phyloP scores from a whole-genome alignment of 2,797 vertebrate genomes.

The Cynopterus sphinx region DNA sequence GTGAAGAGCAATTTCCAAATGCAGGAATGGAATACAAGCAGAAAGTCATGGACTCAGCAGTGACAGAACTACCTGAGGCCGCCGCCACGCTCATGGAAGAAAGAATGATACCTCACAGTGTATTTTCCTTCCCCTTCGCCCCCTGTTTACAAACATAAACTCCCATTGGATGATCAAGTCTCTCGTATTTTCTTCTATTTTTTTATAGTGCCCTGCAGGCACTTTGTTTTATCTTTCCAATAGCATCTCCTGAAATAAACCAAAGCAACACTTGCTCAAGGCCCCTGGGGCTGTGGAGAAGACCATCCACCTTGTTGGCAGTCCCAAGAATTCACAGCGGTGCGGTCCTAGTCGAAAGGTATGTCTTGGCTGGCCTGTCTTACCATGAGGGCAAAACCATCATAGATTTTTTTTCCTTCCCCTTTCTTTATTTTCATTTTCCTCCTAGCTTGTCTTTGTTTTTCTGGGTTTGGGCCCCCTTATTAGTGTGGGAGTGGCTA shows the following conservation, averaged over 20 bases:
- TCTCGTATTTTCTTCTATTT: slow-evolving; percentile 81
- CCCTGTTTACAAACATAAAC: slow-evolving; percentile 77
- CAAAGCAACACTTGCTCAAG: slow-evolving; percentile 88
- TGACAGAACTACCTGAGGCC: slow-evolving; percentile 74
- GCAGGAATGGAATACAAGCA: slow-evolving; percentile 79
- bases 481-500: neutral
- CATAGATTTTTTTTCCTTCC: neutral
- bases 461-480: neutral
- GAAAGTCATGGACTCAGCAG: slow-evolving; percentile 68
- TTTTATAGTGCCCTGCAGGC: slow-evolving; percentile 83
- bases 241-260: slow-evolving; percentile 88
- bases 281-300: slow-evolving; percentile 85
- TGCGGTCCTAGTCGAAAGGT: slow-evolving; percentile 84
- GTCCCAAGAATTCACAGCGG: slow-evolving; percentile 79
- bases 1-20: slow-evolving; percentile 80
- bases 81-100: slow-evolving; percentile 71
- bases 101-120: slow-evolving; percentile 82
- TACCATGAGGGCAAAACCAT: slow-evolving; percentile 51
- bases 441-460: slow-evolving; percentile 23
- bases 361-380: slow-evolving; percentile 78
- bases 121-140: slow-evolving; percentile 74
- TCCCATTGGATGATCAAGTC: slow-evolving; percentile 70
- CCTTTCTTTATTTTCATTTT: neutral
- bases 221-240: slow-evolving; percentile 87
- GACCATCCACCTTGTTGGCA: slow-evolving; percentile 80